Base-by-base conservation (phyloP, 92 coral and sea anemone species). In the Palythoa grandis region DNA sequence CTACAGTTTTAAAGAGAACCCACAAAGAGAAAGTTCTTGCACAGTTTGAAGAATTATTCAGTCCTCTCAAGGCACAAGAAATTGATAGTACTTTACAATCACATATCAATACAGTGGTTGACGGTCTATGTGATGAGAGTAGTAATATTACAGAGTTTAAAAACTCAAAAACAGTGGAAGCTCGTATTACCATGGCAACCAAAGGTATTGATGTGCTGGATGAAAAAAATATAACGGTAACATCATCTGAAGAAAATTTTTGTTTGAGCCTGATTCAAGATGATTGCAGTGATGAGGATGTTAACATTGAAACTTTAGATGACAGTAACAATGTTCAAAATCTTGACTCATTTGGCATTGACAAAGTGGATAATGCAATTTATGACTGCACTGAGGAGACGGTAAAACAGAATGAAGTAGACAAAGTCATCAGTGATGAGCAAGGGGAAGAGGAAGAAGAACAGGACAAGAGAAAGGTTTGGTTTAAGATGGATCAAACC, bases 11-110 rank as follows among this genome's bases (percentile, higher is more conserved):
- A 16, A 66, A 35, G 70, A 37, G 22, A 12, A 11, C 37, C 8
- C 48, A 48, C 60, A 63, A 43, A 63, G 63, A 66, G 17, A 63
- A 68, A 60, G 85, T 39, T 20, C 58, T 48, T 1, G 39, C 57
- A 1, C 47, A 80, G 17, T 63, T 80, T 66, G 85, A 48, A 11
- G 61, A 80, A 7, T 12, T 80, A 7, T 79, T 60, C n/a, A 79
- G 72, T n/a, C 72, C 84, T n/a, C 15, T 7, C 5, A 40, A 65
- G 73, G 23, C 17, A 2, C 35, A 79, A 65, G 73, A 61, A 20
- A 14, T 14, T 14, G 73, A 63, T 29, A 23, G 52, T 11, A 24
- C 73, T 79, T 15, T n/a, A 12, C 72, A 63, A 35, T 79, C 70
- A 39, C 72, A 79, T 39, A 79, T 63, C 22, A 60, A 43, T 56